Conservation (phyloP, 2,113 vertebrate species). For the Syngnathoides biaculeatus region DNA sequence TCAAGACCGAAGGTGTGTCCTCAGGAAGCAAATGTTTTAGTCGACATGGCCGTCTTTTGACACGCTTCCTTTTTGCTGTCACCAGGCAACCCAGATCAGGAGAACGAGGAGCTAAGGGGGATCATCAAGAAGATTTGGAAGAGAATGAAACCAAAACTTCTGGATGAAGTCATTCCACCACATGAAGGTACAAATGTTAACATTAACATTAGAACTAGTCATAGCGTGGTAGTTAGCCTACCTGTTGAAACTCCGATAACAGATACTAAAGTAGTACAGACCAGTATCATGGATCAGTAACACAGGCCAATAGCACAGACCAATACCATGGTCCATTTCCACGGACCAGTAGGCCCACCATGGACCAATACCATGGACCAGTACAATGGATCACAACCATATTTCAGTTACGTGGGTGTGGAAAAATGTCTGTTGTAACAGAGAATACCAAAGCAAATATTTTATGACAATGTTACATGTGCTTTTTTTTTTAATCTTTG, state of each 20-base stretch:
- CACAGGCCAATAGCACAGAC: too few relatives aligned
- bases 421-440: too few relatives aligned
- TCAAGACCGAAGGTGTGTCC: constrained; percentile 83
- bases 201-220: background rate
- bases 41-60: background rate
- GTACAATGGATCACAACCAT: too few relatives aligned
- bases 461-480: too few relatives aligned
- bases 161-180: constrained; percentile 85
- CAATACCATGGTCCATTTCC: background rate
- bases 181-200: constrained; percentile 69
- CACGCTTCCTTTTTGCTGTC: background rate
- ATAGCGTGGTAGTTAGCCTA: background rate
- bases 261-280: background rate
- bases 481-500: too few relatives aligned
- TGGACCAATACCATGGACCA: too few relatives aligned
- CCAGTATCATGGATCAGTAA: background rate
- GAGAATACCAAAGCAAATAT: too few relatives aligned
- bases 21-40: background rate
- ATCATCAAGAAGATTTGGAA: constrained; percentile 95
- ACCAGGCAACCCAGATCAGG: constrained; percentile 80
- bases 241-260: background rate
- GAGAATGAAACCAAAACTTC: constrained; percentile 84
- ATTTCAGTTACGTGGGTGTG: too few relatives aligned
- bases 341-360: too few relatives aligned
- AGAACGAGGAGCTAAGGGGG: constrained; percentile 82